Base-by-base conservation (phyloP, 2,888 invertebrate species). In the Balanococcus diminutus region DNA sequence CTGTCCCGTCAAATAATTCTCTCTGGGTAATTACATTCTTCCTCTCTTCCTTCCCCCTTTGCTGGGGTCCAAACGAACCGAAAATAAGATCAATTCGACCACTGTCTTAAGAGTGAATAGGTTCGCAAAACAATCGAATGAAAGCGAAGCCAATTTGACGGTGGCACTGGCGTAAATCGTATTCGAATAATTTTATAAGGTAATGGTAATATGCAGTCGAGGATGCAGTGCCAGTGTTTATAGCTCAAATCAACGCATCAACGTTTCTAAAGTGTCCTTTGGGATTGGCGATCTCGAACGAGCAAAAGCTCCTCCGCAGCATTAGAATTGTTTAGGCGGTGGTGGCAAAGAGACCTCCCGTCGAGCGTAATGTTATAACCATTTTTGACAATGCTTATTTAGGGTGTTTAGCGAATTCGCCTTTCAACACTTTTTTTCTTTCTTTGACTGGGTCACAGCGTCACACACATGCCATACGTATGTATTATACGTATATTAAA, bases 341-440 rank as follows among this genome's bases (percentile, higher is more conserved):
- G 36, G 8, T 46, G 46, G 11, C n/a, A 11, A 4, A 56, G 8
- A 51, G 84, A 46, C 84, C 84, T 36, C 84, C 84, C 79, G 84
- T 42, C 72, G 84, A 84, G 28, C 39, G 84, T 84, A 84, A 84
- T 42, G 84, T 28, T 46, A n/a, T n/a, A 32, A 67, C 67, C 25
- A 61, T 72, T 84, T 72, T 84, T 84, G 46, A 84, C 84, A 84
- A 84, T 75, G 84, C 75, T 75, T 84, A 84, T 84, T 84, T 84
- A 84, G 84, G 84, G 84, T 84, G 84, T 84, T 84, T 84, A 84
- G 84, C 46, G 42, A 84, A 84, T 67, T 84, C 79, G 84, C 84
- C 84, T 84, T 84, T 84, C 84, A 84, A 42, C 84, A 82, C 51
- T 42, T 67, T 19, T 51, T 51, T 19, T 51, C 51, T 51, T 51